Percentiles rank a stretch among this genome's conserved stretches.
These are phyloP conservation scores for Gryllus longicercus DNA, from an alignment of 2,888 invertebrate species.

Conservation along the genomic window DNA sequence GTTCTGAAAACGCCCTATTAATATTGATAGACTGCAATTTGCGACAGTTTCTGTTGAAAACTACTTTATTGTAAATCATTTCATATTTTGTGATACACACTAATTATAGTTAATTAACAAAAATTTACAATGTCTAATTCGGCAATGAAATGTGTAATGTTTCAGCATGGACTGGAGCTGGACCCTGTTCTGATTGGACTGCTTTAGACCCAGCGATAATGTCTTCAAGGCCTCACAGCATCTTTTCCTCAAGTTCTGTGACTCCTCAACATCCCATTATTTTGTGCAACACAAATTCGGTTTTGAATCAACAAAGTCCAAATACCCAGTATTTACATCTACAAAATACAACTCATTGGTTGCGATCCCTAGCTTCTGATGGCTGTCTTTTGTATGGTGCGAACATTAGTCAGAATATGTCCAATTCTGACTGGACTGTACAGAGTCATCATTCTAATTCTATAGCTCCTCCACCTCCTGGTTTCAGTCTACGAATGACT, in stretches of 20 bases:
- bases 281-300: conserved; percentile 11
- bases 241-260: conserved; percentile 11
- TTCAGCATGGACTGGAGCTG: conserved; percentile 38
- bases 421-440: conserved; percentile 23
- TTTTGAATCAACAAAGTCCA: not conserved
- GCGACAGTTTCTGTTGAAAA: too few relatives aligned
- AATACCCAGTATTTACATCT: conserved; percentile 11
- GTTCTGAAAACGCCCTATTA: too few relatives aligned
- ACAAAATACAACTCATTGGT: conserved; percentile 19
- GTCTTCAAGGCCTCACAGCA: conserved; percentile 56
- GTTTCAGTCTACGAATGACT: conserved; percentile 26
- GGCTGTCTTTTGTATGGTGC: conserved; percentile 24
- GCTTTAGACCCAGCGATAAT: conserved; percentile 91
- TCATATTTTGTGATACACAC: too few relatives aligned
- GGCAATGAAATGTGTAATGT: not conserved
- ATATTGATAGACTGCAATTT: too few relatives aligned
- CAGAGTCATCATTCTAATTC: conserved; percentile 7
- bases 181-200: conserved; percentile 74
- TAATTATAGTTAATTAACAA: too few relatives aligned
- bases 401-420: not conserved
- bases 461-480: conserved; percentile 27
- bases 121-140: too few relatives aligned
- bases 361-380: conserved; percentile 23
- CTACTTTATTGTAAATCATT: too few relatives aligned
- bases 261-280: not conserved